Percentiles rank a stretch among this genome's conserved stretches.
phyloP scores from a whole-genome alignment of 1,140 invertebrate species.

The Magallana angulata region DNA sequence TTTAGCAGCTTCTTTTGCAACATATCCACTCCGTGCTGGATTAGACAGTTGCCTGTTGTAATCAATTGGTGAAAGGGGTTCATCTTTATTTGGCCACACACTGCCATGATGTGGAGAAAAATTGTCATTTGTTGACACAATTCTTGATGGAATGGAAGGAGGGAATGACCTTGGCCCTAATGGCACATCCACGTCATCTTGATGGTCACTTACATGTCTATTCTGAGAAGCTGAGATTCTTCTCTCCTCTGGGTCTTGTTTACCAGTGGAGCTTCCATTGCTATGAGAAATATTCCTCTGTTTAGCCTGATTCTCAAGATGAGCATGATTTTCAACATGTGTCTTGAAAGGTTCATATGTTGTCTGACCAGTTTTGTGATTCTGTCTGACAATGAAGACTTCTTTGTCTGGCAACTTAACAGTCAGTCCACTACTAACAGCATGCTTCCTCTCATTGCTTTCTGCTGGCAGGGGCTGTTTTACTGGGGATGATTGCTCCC shows the following conservation, averaged over 20 bases:
- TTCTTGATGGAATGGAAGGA: not conserved
- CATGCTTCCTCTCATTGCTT: not conserved
- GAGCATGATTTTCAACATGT: not conserved
- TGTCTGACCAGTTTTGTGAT: conserved; percentile 15
- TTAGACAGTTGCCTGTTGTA: conserved; percentile 21
- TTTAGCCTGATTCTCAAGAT: not conserved
- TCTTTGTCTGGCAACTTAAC: conserved; percentile 46
- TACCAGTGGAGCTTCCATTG: not conserved
- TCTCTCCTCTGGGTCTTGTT: not conserved
- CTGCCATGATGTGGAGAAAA: not conserved
- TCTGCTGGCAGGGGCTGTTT: not conserved
- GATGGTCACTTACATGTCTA: not conserved
- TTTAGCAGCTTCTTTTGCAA: conserved; percentile 13
- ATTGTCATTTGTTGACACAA: not conserved
- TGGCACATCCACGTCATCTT: not conserved
- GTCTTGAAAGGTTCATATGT: not conserved
- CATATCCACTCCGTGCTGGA: conserved; percentile 13
- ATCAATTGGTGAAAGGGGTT: not conserved
- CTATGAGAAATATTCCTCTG: not conserved
- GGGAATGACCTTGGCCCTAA: not conserved
- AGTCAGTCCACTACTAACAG: conserved; percentile 11
- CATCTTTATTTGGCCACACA: not conserved
- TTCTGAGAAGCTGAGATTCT: not conserved
- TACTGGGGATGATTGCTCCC: not conserved
- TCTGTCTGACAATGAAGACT: conserved; percentile 30